These are phyloP conservation scores for Ictalurus furcatus DNA, from an alignment of 2,113 vertebrate genomes.

Conservation along the genomic window DNA sequence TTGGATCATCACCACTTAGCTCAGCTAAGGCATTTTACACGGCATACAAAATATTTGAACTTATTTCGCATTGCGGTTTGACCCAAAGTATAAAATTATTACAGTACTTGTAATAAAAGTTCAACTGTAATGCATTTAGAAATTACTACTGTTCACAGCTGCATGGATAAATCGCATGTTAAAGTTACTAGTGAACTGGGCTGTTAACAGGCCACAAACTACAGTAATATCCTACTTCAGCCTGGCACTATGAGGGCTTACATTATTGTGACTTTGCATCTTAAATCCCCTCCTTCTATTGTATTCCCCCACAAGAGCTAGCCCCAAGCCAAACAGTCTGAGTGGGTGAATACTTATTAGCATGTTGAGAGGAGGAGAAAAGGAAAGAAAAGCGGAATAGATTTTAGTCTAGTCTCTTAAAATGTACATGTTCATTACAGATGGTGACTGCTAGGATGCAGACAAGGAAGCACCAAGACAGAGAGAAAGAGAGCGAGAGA, in stretches of 20 bases:
- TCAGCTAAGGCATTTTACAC: constrained; percentile 1
- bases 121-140: constrained; percentile 14
- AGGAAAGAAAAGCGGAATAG: constrained; percentile 50
- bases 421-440: constrained; percentile 65
- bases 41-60: constrained; percentile 5
- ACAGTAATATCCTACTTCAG: constrained; percentile 37
- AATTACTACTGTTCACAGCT: not conserved
- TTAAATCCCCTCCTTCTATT: constrained; percentile 53
- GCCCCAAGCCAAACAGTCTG: constrained; percentile 59
- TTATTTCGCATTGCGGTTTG: not conserved
- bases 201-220: constrained; percentile 42
- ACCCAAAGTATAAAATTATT: not conserved
- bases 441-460: constrained; percentile 54
- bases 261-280: constrained; percentile 55
- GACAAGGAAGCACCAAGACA: constrained; percentile 79
- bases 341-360: constrained; percentile 63
- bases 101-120: not conserved
- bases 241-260: constrained; percentile 50
- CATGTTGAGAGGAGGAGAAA: constrained; percentile 49
- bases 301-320: constrained; percentile 51
- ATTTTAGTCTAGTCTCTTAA: constrained; percentile 65
- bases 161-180: not conserved
- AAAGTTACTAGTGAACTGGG: constrained; percentile 28
- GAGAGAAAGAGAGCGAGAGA: constrained; percentile 20
- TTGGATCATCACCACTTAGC: not conserved